Conservation (phyloP, 1,140 invertebrate species). For the Acromyrmex echinatior region DNA sequence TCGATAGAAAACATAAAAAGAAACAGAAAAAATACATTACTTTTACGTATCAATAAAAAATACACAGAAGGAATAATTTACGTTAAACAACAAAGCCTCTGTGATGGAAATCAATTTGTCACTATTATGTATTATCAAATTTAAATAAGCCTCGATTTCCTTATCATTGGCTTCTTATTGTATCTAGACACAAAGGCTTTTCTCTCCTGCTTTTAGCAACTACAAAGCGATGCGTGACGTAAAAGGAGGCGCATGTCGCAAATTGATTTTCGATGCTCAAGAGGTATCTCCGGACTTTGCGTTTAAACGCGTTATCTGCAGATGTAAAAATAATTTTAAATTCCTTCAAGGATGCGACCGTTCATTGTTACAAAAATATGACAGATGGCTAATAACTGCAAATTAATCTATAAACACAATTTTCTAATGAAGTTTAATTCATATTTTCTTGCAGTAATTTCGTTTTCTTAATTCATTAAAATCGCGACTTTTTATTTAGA, state of each 20-base stretch:
- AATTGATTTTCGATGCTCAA: constrained; percentile 67
- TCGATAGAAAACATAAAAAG: constrained; percentile 27
- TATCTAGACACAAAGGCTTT: not conserved
- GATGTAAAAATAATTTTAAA: constrained; percentile 36
- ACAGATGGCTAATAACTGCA: not conserved
- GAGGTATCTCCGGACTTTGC: constrained; percentile 15
- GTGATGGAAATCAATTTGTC: not conserved
- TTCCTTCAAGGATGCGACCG: not conserved
- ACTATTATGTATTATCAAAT: not conserved
- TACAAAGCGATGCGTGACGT: constrained; percentile 42
- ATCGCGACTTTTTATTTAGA: not conserved
- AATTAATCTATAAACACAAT: not conserved
- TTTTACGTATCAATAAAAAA: not conserved
- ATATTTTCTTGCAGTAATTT: not conserved
- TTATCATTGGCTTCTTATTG: constrained; percentile 30
- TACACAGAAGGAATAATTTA: not conserved
- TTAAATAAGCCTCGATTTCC: not conserved
- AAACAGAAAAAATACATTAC: constrained; percentile 11
- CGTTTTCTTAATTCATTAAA: not conserved
- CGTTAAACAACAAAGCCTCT: not conserved
- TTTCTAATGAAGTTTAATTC: not conserved
- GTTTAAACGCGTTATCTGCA: constrained; percentile 41
- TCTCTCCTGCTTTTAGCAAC: constrained; percentile 5
- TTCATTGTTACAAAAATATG: not conserved
- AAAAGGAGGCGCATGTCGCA: constrained; percentile 49